Conservation (phyloP, 2,888 invertebrate species). For the Meandrusa payeni region DNA sequence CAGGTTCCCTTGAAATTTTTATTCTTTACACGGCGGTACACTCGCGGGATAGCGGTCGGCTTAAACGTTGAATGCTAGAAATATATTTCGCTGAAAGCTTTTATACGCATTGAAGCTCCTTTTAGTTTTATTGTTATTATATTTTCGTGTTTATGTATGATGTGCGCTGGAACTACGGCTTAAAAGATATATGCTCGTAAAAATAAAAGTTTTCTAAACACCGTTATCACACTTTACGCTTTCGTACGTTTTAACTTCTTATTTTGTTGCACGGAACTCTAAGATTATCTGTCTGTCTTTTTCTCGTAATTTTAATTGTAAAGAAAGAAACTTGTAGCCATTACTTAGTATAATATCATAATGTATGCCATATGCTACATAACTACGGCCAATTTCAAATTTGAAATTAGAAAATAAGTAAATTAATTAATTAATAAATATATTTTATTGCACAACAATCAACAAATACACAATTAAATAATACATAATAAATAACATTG, state of each 20-base stretch:
- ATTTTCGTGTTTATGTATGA: conserved; percentile 20
- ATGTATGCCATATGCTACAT: too few relatives aligned
- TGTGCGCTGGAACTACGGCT: not conserved
- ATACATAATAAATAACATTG: too few relatives aligned
- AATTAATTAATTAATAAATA: too few relatives aligned
- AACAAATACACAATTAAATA: too few relatives aligned
- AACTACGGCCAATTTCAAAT: too few relatives aligned
- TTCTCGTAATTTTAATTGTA: too few relatives aligned
- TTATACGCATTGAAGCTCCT: conserved; percentile 12
- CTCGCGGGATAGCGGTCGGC: conserved; percentile 10
- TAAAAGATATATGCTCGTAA: conserved; percentile 17
- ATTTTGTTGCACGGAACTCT: conserved; percentile 1
- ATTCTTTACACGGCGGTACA: conserved; percentile 23
- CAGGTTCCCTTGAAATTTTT: conserved; percentile 23
- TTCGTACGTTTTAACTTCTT: conserved; percentile 14
- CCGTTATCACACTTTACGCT: conserved; percentile 3
- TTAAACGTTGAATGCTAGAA: conserved; percentile 13
- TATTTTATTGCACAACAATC: too few relatives aligned
- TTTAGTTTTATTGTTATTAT: conserved; percentile 26
- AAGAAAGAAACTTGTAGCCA: too few relatives aligned
- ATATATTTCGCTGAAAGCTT: conserved; percentile 21
- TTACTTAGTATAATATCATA: too few relatives aligned
- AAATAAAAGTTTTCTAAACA: conserved; percentile 18
- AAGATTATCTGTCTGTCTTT: too few relatives aligned
- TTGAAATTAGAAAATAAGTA: too few relatives aligned